phyloP scores from a whole-genome alignment of 2,888 invertebrate species.

The Rhopalosiphum nymphaeae region DNA sequence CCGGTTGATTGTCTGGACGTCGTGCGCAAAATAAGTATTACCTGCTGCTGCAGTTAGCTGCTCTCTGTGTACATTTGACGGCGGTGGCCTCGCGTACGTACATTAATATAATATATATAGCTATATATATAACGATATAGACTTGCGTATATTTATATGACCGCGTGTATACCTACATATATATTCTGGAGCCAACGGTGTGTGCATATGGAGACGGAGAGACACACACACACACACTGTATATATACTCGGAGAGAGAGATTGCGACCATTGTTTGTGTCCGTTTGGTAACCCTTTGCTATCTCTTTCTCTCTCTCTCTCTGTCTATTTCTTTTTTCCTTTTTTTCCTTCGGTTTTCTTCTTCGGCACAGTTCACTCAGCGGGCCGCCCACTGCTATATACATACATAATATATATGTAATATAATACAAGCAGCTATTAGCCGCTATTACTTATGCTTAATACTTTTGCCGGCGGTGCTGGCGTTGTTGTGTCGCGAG shows the following conservation, averaged over 20 bases:
- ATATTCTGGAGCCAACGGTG: background rate
- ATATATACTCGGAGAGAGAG: background rate
- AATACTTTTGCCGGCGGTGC: background rate
- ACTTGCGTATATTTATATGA: background rate
- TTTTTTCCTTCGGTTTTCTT: background rate
- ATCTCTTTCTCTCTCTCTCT: background rate
- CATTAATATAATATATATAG: background rate
- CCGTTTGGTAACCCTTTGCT: background rate
- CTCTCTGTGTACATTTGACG: background rate
- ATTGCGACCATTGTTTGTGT: background rate
- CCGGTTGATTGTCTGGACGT: background rate
- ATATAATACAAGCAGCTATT: background rate
- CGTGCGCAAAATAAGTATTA: background rate
- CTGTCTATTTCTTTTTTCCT: background rate
- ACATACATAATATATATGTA: background rate
- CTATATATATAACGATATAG: background rate
- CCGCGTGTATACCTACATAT: background rate
- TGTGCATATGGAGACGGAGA: background rate
- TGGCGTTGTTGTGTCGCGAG: slow-evolving; percentile 8
- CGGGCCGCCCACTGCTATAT: background rate
- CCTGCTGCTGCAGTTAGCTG: background rate
- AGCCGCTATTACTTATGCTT: background rate
- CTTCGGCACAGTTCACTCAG: background rate
- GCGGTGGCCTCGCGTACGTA: background rate
- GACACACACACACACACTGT: background rate